Evolutionary conservation across 2,113 vertebrate species (phyloP).

Genomic region (Pachycephala philippinensis): DNA sequence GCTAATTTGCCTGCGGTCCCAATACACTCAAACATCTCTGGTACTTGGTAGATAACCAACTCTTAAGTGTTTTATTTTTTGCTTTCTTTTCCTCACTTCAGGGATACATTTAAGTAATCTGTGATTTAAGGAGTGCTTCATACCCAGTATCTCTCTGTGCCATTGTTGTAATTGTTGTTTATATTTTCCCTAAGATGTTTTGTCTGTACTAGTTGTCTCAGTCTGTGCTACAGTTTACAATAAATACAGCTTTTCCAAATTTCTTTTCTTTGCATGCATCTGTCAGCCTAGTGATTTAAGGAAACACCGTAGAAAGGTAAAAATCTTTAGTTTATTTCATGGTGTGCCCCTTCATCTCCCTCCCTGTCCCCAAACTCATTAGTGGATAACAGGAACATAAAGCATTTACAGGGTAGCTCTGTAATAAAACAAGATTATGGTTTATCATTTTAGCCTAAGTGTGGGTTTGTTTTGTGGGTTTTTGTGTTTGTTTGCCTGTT

Average conservation of each 20-base stretch:
- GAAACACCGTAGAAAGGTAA: conserved; percentile 99
- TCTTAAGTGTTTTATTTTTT: not conserved
- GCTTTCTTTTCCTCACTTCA: not conserved
- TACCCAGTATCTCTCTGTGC: not conserved
- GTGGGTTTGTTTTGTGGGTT: not conserved
- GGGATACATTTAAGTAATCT: not conserved
- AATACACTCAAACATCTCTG: not conserved
- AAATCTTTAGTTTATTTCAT: conserved; percentile 52
- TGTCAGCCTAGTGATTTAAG: conserved; percentile 98
- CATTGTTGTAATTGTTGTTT: not conserved
- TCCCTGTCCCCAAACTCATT: not conserved
- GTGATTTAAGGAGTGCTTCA: not conserved
- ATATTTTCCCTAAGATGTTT: not conserved
- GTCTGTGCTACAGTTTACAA: not conserved
- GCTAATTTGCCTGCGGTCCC: not conserved
- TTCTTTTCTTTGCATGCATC: conserved; percentile 80
- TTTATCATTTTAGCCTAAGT: not conserved
- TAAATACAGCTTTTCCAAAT: conserved; percentile 66
- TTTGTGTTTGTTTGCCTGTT: not conserved
- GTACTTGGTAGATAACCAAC: not conserved
- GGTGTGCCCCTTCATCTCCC: not conserved
- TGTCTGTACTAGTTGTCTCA: conserved; percentile 1
- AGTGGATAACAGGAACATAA: not conserved
- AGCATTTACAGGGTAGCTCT: not conserved
- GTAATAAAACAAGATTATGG: not conserved